Base-by-base conservation (phyloP, 2,113 vertebrate species). In the Forbesichthys agassizii region DNA sequence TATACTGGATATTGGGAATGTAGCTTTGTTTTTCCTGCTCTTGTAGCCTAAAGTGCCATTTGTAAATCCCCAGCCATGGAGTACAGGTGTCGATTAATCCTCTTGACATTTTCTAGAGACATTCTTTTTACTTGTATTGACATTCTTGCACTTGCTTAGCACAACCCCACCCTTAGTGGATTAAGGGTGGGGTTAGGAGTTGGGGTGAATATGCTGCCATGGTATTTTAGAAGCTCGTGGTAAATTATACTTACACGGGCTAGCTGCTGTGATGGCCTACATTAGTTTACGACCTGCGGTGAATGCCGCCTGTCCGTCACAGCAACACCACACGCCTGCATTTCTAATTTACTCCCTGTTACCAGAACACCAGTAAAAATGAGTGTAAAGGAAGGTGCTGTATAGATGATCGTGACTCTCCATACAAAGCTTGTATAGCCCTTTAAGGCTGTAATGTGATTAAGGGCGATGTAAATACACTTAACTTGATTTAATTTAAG, bases 1-100 rank as follows among this genome's bases (percentile, higher is more conserved):
- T 8, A 71, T 49, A 79, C 48, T 71, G 61, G 69, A 69, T 66
- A 2, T 56, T 1, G 14, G 33, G 18, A 3, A 10, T 70, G 47
- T 67, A 51, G 27, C 66, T 72, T 75, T 71, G 16, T 68, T 70
- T 69, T 71, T 69, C 36, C 63, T 20, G 48, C 58, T 54, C 75
- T 67, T 76, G 58, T 60, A 73, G 72, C 82, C 81, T 80, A 62
- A 12, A 56, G 60, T 77, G 78, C 77, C 78, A 69, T 88, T 88
- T 90, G 75, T 77, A 80, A 89, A 89, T 78, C 83, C 80, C 80
- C 67, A 75, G 83, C 76, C 81, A 65, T 71, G 62, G 71, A 74
- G 81, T 84, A 84, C 89, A 92, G 88, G 88, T 92, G 92, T 82
- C 83, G 83, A 87, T 90, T 91, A 92, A 92, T 92, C 91, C 89